phyloP scores from a whole-genome alignment of 2,888 invertebrate genomes.

The Machimus rusticus region DNA sequence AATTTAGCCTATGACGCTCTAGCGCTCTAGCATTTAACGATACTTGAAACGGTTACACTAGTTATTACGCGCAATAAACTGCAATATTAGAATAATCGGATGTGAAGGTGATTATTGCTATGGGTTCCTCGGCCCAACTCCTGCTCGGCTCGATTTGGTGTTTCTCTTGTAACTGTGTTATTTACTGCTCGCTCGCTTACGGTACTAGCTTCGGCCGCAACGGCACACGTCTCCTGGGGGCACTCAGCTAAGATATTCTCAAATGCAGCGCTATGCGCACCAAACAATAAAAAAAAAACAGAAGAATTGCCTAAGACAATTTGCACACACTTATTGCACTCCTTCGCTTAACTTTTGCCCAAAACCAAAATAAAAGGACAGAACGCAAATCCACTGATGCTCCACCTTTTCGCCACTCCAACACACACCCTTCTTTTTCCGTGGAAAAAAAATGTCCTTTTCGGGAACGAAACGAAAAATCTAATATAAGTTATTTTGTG shows the following conservation, averaged over 20 bases:
- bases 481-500: not conserved
- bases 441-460: not conserved
- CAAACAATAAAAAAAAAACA: not conserved
- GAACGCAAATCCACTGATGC: not conserved
- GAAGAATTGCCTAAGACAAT: not conserved
- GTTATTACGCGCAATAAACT: slow-evolving; percentile 1
- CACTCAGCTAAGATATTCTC: not conserved
- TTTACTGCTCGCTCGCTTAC: not conserved
- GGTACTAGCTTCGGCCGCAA: not conserved
- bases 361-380: not conserved
- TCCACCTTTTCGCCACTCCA: slow-evolving; percentile 25
- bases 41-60: slow-evolving; percentile 19
- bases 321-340: not conserved
- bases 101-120: slow-evolving; percentile 31
- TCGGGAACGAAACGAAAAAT: not conserved
- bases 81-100: not conserved
- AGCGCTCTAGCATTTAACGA: not conserved
- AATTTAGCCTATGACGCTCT: not conserved
- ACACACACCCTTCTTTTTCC: slow-evolving; percentile 19
- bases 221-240: not conserved
- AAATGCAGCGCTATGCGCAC: not conserved
- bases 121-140: not conserved
- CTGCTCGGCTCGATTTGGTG: not conserved
- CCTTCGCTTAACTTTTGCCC: not conserved
- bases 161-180: not conserved